These are phyloP conservation scores for Dromiciops gliroides DNA, from an alignment of 2,113 vertebrate species.

Conservation along the genomic window DNA sequence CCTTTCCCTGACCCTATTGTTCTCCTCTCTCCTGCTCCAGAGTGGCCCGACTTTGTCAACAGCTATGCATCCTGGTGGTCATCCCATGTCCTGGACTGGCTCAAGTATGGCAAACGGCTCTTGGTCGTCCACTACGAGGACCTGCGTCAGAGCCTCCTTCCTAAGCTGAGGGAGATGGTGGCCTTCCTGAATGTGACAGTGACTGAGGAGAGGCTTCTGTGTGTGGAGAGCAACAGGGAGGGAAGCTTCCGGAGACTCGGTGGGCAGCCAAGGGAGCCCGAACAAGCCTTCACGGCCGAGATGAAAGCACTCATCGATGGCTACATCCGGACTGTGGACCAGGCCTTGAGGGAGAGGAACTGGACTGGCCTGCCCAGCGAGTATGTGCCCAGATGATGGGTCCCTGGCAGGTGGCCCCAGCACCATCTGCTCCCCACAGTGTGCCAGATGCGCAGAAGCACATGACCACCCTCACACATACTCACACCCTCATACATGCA, in stretches of 20 bases:
- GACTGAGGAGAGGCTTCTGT: conserved; percentile 89
- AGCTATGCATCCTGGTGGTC: conserved; percentile 94
- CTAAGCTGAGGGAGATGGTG: conserved; percentile 86
- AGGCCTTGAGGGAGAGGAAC: conserved; percentile 87
- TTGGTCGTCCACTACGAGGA: conserved; percentile 90
- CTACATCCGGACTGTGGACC: conserved; percentile 89
- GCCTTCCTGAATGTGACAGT: conserved; percentile 87
- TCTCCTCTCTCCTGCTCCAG: conserved; percentile 64
- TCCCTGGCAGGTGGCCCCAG: no score
- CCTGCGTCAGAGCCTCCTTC: conserved; percentile 85
- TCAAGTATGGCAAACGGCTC: conserved; percentile 87
- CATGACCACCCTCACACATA: not conserved
- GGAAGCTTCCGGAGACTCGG: conserved; percentile 90
- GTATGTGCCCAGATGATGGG: conserved; percentile 90
- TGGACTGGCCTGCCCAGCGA: conserved; percentile 88
- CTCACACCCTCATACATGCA: fast-evolving
- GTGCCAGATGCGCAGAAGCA: no score
- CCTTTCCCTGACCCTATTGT: not conserved
- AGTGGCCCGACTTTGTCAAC: conserved; percentile 92
- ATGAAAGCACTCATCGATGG: conserved; percentile 90
- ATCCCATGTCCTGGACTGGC: conserved; percentile 91
- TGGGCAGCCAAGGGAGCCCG: conserved; percentile 81
- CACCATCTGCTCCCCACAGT: not conserved
- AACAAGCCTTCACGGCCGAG: conserved; percentile 89
- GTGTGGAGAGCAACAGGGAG: conserved; percentile 91